phyloP scores from a whole-genome alignment of 1,140 invertebrate species.

The Drosophila eugracilis region DNA sequence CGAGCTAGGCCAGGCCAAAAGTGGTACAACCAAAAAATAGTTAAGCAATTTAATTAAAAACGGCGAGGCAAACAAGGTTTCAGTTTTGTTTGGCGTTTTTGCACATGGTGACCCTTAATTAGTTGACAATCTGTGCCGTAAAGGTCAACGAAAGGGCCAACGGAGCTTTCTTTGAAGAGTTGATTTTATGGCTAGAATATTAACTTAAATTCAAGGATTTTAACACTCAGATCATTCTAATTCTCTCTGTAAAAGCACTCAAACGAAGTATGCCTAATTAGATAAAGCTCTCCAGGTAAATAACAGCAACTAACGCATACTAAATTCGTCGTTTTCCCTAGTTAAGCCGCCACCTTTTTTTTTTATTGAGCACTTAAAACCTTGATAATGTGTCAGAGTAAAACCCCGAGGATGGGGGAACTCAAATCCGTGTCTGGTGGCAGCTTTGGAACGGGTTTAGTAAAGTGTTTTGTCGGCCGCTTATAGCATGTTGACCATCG shows the following conservation, averaged over 20 bases:
- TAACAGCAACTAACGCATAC: conserved; percentile 3
- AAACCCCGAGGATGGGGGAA: not conserved
- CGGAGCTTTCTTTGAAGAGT: no score
- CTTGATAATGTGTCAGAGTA: conserved; percentile 13
- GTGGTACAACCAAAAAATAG: conserved; percentile 1
- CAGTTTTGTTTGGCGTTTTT: conserved; percentile 6
- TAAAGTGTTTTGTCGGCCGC: conserved; percentile 55
- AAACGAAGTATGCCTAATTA: not conserved
- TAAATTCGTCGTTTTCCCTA: conserved; percentile 22
- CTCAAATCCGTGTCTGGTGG: conserved; percentile 33
- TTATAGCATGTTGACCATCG: conserved; percentile 46
- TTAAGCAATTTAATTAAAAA: conserved; percentile 57
- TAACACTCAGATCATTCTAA: not conserved
- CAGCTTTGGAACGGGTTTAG: conserved; percentile 40
- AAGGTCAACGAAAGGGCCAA: conserved; percentile 7
- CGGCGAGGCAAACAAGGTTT: conserved; percentile 10
- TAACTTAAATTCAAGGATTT: no score
- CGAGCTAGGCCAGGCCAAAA: conserved; percentile 33
- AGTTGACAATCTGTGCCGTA: conserved; percentile 16
- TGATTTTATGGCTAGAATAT: no score
- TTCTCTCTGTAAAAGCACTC: not conserved
- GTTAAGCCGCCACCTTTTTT: conserved; percentile 29
- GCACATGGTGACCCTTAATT: conserved; percentile 34
- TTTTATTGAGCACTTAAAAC: conserved; percentile 57
- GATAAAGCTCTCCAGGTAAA: conserved; percentile 11